These are phyloP conservation scores for Periophthalmus modestus DNA, from an alignment of 2,113 vertebrate genomes.

Conservation along the genomic window DNA sequence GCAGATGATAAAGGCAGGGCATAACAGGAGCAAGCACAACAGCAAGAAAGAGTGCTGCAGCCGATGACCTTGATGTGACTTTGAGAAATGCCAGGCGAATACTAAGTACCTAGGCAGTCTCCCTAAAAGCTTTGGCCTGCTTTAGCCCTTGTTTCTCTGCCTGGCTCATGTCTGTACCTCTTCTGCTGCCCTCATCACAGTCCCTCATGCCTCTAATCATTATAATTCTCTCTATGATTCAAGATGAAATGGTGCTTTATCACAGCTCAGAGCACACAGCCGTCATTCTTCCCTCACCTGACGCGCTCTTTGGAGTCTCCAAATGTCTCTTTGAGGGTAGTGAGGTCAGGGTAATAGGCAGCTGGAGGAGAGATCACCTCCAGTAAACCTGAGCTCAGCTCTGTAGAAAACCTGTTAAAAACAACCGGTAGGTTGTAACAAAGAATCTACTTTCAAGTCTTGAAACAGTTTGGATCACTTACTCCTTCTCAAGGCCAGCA, in stretches of 20 bases:
- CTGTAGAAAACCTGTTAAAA: constrained; percentile 87
- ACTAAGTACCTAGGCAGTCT: constrained; percentile 56
- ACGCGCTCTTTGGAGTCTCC: constrained; percentile 97
- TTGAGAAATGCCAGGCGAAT: constrained; percentile 73
- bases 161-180: constrained; percentile 52
- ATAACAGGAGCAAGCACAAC: constrained; percentile 37
- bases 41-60: constrained; percentile 48
- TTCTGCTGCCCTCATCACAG: constrained; percentile 40
- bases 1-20: constrained; percentile 37
- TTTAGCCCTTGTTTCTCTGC: constrained; percentile 37
- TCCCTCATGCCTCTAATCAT: constrained; percentile 18
- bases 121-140: constrained; percentile 52
- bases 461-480: constrained; percentile 67
- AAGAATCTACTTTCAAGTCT: not conserved
- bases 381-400: constrained; percentile 91
- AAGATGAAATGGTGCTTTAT: constrained; percentile 11
- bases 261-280: not conserved
- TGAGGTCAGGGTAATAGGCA: constrained; percentile 92
- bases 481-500: constrained; percentile 92
- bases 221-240: constrained; percentile 18
- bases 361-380: constrained; percentile 95
- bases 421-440: constrained; percentile 31
- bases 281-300: constrained; percentile 74
- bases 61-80: constrained; percentile 70
- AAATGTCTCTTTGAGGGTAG: constrained; percentile 94